A percentile compares a stretch with the other conserved stretches of the same genome.
Conservation (phyloP, 1,140 invertebrate genomes). For the Dinoponera quadriceps region DNA sequence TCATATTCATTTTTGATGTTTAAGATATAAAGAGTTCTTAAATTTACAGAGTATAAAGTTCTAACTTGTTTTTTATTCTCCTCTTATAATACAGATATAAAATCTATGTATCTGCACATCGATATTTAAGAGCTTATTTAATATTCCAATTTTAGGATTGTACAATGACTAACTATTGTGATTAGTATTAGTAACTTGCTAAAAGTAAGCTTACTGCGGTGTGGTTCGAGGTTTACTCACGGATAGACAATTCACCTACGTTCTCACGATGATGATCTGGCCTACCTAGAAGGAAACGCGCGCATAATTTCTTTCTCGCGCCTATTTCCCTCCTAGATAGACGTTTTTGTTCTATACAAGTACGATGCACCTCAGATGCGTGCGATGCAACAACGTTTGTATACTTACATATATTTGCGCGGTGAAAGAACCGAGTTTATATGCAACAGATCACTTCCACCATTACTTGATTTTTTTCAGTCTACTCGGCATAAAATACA, state of each 20-base stretch:
- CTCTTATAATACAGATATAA: neutral
- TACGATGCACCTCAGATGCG: neutral
- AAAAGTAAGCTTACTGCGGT: neutral
- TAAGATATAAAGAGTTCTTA: neutral
- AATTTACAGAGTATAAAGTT: slow-evolving; percentile 5
- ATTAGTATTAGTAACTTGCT: slow-evolving; percentile 54
- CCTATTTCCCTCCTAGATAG: slow-evolving; percentile 15
- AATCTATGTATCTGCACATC: neutral
- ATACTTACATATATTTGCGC: neutral
- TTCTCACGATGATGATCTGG: slow-evolving; percentile 34
- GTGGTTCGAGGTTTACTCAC: slow-evolving; percentile 17
- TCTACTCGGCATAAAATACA: neutral
- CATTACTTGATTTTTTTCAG: slow-evolving; percentile 1
- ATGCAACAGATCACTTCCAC: neutral
- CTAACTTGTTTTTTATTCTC: neutral
- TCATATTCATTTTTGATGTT: neutral
- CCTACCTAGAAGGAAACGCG: slow-evolving; percentile 29
- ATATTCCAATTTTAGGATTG: slow-evolving; percentile 40
- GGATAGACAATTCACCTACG: slow-evolving; percentile 1
- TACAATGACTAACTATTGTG: slow-evolving; percentile 21
- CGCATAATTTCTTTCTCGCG: slow-evolving; percentile 46
- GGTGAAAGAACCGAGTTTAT: neutral
- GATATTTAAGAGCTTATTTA: slow-evolving; percentile 34
- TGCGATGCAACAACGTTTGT: neutral
- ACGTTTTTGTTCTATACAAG: neutral